These are phyloP conservation scores for Meloidogyne exigua DNA, from an alignment of 1,140 invertebrate species.

Conservation along the genomic window DNA sequence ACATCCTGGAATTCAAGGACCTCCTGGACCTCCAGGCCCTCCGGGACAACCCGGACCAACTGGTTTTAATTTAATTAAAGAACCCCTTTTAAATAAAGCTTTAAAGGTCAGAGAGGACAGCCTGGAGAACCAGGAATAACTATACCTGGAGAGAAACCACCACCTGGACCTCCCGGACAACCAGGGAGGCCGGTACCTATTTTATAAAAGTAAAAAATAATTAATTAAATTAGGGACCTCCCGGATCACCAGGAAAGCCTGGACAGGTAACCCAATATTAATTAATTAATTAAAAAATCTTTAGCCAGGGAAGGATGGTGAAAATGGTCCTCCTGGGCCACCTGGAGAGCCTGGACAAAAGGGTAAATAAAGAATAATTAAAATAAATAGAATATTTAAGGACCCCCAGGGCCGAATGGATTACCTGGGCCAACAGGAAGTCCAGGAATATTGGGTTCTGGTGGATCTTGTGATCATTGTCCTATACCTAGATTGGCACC, in stretches of 20 bases:
- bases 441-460: slow-evolving; percentile 45
- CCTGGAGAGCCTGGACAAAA: slow-evolving; percentile 53
- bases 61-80: slow-evolving; percentile 27
- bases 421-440: slow-evolving; percentile 34
- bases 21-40: slow-evolving; percentile 51
- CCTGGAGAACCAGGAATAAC: slow-evolving; percentile 59
- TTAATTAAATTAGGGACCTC: slow-evolving; percentile 29
- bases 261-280: slow-evolving; percentile 14
- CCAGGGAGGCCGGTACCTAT: slow-evolving; percentile 34
- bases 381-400: slow-evolving; percentile 22
- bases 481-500: slow-evolving; percentile 60
- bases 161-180: slow-evolving; percentile 46
- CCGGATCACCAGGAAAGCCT: slow-evolving; percentile 45
- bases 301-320: slow-evolving; percentile 51
- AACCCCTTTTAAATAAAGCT: background rate
- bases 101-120: slow-evolving; percentile 47
- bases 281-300: background rate
- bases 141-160: slow-evolving; percentile 52
- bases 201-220: background rate
- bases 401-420: slow-evolving; percentile 51
- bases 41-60: slow-evolving; percentile 51
- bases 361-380: slow-evolving; percentile 13
- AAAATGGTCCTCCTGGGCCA: slow-evolving; percentile 41
- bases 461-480: slow-evolving; percentile 59
- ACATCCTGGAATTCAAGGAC: slow-evolving; percentile 46